A percentile compares a stretch with the other conserved stretches of the same genome.
Conservation (phyloP, 2,113 vertebrate species). For the Charadrius vociferus region DNA sequence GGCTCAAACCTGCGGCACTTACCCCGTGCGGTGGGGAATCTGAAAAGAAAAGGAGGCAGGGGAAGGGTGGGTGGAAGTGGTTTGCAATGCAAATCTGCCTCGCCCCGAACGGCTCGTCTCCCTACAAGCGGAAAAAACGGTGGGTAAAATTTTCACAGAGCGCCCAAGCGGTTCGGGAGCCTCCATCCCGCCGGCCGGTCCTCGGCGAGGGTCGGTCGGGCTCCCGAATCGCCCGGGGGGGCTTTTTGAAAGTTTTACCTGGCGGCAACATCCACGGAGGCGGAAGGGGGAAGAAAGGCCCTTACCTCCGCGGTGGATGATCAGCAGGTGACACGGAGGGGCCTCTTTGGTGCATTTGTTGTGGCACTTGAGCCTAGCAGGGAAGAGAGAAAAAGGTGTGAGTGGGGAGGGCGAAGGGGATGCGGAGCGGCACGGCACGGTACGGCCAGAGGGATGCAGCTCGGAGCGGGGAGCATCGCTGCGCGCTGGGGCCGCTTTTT, state of each 20-base stretch:
- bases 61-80: constrained; percentile 72
- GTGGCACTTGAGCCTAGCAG: constrained; percentile 97
- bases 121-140: constrained; percentile 71
- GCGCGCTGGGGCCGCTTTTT: too few relatives aligned
- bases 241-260: constrained; percentile 1
- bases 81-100: constrained; percentile 75
- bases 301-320: constrained; percentile 95
- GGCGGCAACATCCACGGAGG: background rate
- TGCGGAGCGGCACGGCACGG: rapidly evolving
- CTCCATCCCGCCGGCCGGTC: background rate
- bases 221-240: constrained; percentile 50
- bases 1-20: constrained; percentile 63
- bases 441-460: rapidly evolving
- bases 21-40: constrained; percentile 69
- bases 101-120: constrained; percentile 65
- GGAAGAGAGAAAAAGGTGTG: background rate
- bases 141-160: constrained; percentile 52
- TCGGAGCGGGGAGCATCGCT: background rate
- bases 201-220: background rate
- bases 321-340: constrained; percentile 96
- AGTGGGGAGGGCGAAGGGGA: background rate
- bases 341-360: constrained; percentile 99
- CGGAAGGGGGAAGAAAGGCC: background rate
- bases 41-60: constrained; percentile 73
- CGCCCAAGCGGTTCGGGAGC: constrained; percentile 53